Base-by-base conservation (phyloP, 2,888 invertebrate species). In the Fragum whitleyi region DNA sequence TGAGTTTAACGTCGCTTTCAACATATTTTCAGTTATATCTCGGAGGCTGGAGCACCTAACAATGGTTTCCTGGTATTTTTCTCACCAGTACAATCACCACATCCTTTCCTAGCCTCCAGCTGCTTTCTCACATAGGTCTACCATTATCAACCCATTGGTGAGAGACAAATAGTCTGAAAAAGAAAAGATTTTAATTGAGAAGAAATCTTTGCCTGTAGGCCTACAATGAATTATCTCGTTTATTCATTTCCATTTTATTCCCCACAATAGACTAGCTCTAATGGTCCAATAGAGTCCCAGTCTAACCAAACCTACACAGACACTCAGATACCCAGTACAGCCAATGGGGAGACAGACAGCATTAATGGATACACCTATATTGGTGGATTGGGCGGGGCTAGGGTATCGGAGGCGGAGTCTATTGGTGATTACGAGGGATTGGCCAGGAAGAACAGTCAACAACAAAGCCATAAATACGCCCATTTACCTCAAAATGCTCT, bases 391-490 rank as follows among this genome's bases (percentile, higher is more conserved):
- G 42, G 65, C 65, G 9, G 65, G 26, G 42, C 42, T 21, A 65
- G 65, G 42, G 23, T 65, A 14, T 65, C 65, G 9, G 65, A 19
- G 21, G 36, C 21, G 36, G 39, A 39, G n/a, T 39, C 65, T 36
- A 21, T 39, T 5, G 5, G 11, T 14, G 65, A 65, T 36, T 65
- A 65, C 29, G 65, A 65, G 36, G 65, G 65, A 14, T 26, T 65
- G 26, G 23, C 42, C n/a, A 39, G 65, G 9, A 39, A 42, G 23
- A 65, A 65, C 42, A 65, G 65, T n/a, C 65, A 65, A 42, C 65
- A 65, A n/a, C 65, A 65, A 23, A 42, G 42, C 42, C 65, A 65
- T 65, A 65, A 65, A 65, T 65, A 65, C 11, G 65, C 65, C 14
- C 42, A 65, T 39, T 42, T 65, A 65, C 65, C 65, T 23, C 65